A percentile compares a stretch with the other conserved stretches of the same genome.
Evolutionary conservation across 1,140 invertebrate genomes (phyloP).

Genomic region (Choristoneura fumiferana): DNA sequence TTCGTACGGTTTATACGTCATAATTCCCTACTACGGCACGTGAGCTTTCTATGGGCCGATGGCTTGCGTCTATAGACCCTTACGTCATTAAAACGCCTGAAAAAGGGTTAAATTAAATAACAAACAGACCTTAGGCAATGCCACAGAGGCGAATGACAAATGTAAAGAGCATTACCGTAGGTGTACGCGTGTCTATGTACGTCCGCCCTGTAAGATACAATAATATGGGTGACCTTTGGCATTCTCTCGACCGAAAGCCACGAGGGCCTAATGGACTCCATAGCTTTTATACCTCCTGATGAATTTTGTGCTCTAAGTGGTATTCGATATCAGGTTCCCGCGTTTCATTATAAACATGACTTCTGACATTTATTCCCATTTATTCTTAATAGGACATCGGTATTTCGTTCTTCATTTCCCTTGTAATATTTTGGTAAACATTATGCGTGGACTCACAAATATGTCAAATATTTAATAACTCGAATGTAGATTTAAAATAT

Average conservation of each 20-base stretch:
- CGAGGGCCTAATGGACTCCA: constrained; percentile 46
- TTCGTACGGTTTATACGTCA: too few relatives aligned
- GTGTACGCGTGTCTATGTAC: background rate
- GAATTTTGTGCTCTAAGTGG: constrained; percentile 38
- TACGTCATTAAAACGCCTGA: background rate
- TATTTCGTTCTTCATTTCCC: too few relatives aligned
- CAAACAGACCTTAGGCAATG: constrained; percentile 4
- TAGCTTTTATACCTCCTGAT: constrained; percentile 48
- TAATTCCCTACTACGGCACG: too few relatives aligned
- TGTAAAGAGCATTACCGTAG: background rate
- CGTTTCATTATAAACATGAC: constrained; percentile 9
- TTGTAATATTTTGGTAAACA: too few relatives aligned
- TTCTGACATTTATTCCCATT: constrained; percentile 4
- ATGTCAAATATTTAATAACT: too few relatives aligned
- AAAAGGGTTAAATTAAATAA: constrained; percentile 8
- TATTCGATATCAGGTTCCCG: constrained; percentile 3
- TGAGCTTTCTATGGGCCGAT: background rate
- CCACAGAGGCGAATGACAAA: constrained; percentile 3
- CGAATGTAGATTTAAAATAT: too few relatives aligned
- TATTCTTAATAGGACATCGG: too few relatives aligned
- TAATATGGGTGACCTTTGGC: constrained; percentile 39
- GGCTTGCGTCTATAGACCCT: background rate
- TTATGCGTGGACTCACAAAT: too few relatives aligned
- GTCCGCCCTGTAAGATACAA: constrained; percentile 2
- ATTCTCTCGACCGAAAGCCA: constrained; percentile 31